A percentile compares a stretch with the other conserved stretches of the same genome.
Conservation (phyloP, 2,113 vertebrate genomes). For the Danio rerio region DNA sequence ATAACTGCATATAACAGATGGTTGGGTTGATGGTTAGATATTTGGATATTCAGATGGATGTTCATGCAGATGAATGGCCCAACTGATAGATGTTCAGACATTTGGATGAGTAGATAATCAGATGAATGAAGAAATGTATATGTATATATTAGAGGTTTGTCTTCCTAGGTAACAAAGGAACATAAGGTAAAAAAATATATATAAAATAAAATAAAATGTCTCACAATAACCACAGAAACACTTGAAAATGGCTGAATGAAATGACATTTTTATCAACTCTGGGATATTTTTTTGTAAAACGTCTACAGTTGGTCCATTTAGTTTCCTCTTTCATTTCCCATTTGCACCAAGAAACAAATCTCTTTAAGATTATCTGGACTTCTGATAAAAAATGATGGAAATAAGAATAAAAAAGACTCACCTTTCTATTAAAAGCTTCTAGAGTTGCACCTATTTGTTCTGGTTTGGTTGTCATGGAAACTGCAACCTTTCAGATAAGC, state of each 20-base stretch:
- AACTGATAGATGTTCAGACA: too few species aligned
- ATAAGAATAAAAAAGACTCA: conserved; percentile 2
- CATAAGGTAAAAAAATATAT: too few species aligned
- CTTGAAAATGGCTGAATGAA: not conserved
- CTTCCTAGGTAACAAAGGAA: too few species aligned
- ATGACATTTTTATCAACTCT: conserved; percentile 3
- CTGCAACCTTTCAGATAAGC: conserved; percentile 39
- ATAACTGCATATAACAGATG: too few species aligned
- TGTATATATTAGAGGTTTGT: too few species aligned
- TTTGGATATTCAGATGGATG: too few species aligned
- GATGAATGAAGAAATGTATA: too few species aligned
- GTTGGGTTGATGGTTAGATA: too few species aligned
- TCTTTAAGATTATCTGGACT: not conserved
- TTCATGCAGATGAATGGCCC: too few species aligned
- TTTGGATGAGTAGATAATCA: too few species aligned
- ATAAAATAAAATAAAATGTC: not conserved
- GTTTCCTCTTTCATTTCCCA: not conserved
- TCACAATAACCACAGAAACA: not conserved
- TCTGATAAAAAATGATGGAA: conserved; percentile 28
- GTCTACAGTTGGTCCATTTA: not conserved
- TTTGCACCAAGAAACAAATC: not conserved
- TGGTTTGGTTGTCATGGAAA: conserved; percentile 58
- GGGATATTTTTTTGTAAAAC: not conserved
- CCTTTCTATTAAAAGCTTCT: conserved; percentile 17
- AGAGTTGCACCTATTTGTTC: conserved; percentile 41